Base-by-base conservation (phyloP, 1,140 invertebrate species). In the Colletes latitarsis region DNA sequence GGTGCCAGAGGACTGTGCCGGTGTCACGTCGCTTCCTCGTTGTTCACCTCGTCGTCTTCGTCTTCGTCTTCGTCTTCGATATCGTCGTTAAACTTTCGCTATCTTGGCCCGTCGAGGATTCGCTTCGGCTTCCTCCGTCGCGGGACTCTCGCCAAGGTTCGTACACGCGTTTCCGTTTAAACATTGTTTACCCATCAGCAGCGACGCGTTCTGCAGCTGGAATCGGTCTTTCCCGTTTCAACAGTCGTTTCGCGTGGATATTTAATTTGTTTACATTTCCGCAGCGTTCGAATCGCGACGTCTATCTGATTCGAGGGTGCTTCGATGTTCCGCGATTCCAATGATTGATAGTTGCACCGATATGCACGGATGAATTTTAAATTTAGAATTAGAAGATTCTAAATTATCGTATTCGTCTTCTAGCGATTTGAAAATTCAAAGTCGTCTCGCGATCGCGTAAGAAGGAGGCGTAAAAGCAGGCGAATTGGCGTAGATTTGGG, bases 1-100 rank as follows among this genome's bases (percentile, higher is more conserved):
- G 46, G 60, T 46, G 49, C n/a, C 30, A 43, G 63, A 30, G 53
- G 53, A 62, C 12, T 4, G 46, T 70, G 49, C 43, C 52, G 74
- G 60, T 49, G 58, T 72, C 72, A 58, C 66, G 67, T 77, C 76
- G 68, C 49, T 79, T 82, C 81, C 76, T 72, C 76, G 53, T 82
- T 57, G 43, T 67, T 73, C 76, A 62, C 69, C 77, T 82, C 77
- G 76, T 73, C 74, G 43, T 58, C 12, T 21, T n/a, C 17, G 15
- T 73, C 46, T 30, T 67, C 55, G 53, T 62, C n/a, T 52, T 30
- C 39, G 14, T 64, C 52, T 21, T 74, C 21, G 39, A 21, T 17
- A 3, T 49, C 62, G 0, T 63, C 39, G n/a, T 68, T 12, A 49
- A 10, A 55, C 21, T 49, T 49, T 6, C 55, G 3, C 17, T 6